Evolutionary conservation across 2,888 invertebrate genomes (phyloP).

Genomic region (Eupithecia tripunctaria): DNA sequence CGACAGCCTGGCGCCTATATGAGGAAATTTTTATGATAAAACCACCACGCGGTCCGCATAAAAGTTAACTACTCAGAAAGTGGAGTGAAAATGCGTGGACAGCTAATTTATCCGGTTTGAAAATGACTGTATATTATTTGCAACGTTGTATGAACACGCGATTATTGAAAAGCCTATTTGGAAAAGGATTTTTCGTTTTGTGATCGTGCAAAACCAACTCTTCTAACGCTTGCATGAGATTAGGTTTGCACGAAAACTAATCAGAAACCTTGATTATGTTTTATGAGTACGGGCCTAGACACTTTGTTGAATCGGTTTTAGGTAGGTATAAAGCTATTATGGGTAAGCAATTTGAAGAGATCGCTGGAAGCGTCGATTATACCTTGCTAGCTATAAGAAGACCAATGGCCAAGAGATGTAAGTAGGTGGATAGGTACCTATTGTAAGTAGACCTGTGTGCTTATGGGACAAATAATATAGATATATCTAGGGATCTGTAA

Average conservation of each 20-base stretch:
- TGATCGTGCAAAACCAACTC: no score
- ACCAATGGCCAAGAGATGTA: no score
- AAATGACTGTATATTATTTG: not conserved
- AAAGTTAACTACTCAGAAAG: slow-evolving; percentile 55
- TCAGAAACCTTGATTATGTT: no score
- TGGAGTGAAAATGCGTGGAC: slow-evolving; percentile 44
- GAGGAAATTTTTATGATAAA: slow-evolving; percentile 63
- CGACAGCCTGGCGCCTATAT: slow-evolving; percentile 65
- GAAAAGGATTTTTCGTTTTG: no score
- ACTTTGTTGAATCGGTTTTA: not conserved
- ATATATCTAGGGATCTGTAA: no score
- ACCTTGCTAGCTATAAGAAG: not conserved
- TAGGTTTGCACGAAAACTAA: no score
- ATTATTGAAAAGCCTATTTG: not conserved
- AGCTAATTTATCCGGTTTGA: slow-evolving; percentile 41
- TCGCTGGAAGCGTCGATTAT: not conserved
- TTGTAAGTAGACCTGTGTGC: no score
- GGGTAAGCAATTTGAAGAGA: not conserved
- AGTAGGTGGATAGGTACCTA: no score
- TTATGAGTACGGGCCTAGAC: not conserved
- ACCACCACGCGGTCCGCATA: slow-evolving; percentile 48
- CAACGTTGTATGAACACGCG: not conserved
- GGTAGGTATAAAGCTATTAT: not conserved
- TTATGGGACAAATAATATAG: no score
- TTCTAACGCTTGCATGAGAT: no score